Evolutionary conservation across 2,888 invertebrate genomes (phyloP).

Genomic region (Oscheius sp.): DNA sequence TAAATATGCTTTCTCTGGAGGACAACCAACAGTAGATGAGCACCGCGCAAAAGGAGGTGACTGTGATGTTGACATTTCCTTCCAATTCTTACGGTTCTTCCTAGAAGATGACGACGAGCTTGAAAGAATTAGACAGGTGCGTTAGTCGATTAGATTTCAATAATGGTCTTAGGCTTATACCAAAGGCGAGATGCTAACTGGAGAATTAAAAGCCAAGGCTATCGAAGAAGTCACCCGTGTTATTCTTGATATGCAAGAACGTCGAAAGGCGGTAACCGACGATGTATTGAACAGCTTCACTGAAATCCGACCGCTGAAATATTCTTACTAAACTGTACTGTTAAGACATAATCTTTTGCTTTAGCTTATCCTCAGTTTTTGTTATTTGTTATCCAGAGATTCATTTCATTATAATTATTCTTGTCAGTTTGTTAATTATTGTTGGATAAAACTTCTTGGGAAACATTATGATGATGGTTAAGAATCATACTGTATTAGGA

Average conservation of each 20-base stretch:
- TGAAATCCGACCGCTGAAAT: conserved; percentile 75
- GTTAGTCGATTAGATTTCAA: neutral
- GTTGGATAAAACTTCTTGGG: no score
- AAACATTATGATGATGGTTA: no score
- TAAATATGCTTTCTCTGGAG: conserved; percentile 97
- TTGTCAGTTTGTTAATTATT: no score
- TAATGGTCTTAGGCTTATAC: conserved; percentile 78
- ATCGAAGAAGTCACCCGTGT: conserved; percentile 78
- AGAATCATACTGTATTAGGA: no score
- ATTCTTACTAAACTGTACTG: conserved; percentile 3
- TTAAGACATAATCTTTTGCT: conserved; percentile 15
- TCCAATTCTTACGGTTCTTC: conserved; percentile 92
- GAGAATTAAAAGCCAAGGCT: conserved; percentile 90
- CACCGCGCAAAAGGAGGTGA: conserved; percentile 87
- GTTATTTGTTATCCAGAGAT: conserved; percentile 14
- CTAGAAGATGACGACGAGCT: conserved; percentile 88
- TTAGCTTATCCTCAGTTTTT: neutral
- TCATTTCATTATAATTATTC: conserved; percentile 1
- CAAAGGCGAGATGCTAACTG: conserved; percentile 88
- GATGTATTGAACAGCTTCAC: conserved; percentile 85
- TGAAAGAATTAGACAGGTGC: conserved; percentile 79
- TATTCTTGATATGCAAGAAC: conserved; percentile 83
- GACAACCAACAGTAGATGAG: conserved; percentile 89
- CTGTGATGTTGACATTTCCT: conserved; percentile 92
- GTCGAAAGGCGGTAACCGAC: conserved; percentile 83